Evolutionary conservation across 1,140 invertebrate genomes (phyloP), one percentile per base, ranked within the genome.

Genomic region (Aricia agestis): DNA sequence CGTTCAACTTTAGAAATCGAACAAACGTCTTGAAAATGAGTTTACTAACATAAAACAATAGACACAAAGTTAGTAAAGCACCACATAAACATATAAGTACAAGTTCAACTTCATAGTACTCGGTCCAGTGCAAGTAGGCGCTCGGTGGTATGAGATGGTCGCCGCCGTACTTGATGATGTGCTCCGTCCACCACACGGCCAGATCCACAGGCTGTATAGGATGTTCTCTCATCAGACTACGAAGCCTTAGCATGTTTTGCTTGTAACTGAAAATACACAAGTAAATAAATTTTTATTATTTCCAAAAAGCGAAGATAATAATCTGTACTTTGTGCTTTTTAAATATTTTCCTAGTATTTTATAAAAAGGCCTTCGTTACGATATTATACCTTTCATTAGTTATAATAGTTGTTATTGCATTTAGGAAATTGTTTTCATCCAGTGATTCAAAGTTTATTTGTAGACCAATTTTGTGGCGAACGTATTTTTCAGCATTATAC

Each of bases 101-200:
- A 13, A 66, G 65, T 69, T 74, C 57, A 36, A 78, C 17, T 72
- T 75, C 74, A 0, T 76, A 78, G 42, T 78, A 79, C 57, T 78
- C 63, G n/a, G 63, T 66, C 72, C 76, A 77, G 3, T 73, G 57
- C 9, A 80, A 72, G 71, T 76, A 70, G 15, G 72, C 73, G 5
- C 82, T 75, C 7, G 80, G 80, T 7, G 89, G 74, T 2, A 82
- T 75, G 68, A 91, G 81, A 71, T 91, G 86, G 9, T 71, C 86
- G 5, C 93, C 92, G 59, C 85, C 85, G 72, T 93, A 90, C 41
- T 92, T 76, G 6, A 93, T 67, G 6, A 93, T 88, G 71, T 93
- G 93, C 76, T 93, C 93, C 1, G 91, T 93, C 93, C 93, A 94
- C 79, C 92, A 93, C 17, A 93, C 81, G 0, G 92, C 93, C 63